These are phyloP conservation scores for Dermolepida albohirtum DNA, from an alignment of 2,888 invertebrate species.

Conservation along the genomic window DNA sequence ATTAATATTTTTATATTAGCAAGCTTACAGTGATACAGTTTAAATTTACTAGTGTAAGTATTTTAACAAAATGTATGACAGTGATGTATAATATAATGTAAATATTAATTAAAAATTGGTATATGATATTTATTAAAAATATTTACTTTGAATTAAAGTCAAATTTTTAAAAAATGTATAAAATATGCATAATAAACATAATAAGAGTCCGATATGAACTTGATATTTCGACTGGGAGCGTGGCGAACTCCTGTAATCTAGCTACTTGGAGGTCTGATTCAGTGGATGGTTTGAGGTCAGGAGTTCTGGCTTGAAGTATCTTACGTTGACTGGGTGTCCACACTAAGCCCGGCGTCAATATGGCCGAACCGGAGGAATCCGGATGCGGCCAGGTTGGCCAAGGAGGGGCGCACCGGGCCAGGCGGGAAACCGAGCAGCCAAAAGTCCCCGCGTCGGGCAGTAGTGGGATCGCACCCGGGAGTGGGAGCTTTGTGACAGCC, in stretches of 20 bases:
- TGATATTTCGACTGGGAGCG: slow-evolving; percentile 79
- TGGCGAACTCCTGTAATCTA: slow-evolving; percentile 99
- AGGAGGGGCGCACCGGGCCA: slow-evolving; percentile 99
- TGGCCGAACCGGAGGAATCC: slow-evolving; percentile 90
- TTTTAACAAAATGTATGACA: too few relatives aligned
- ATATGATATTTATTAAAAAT: too few relatives aligned
- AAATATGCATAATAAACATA: slow-evolving; percentile 42
- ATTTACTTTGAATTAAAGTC: too few relatives aligned
- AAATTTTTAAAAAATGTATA: neutral
- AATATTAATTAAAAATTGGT: too few relatives aligned
- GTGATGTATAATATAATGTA: too few relatives aligned
- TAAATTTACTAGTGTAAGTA: too few relatives aligned
- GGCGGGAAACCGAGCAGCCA: slow-evolving; percentile 99
- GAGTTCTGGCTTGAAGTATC: slow-evolving; percentile 74
- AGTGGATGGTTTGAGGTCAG: slow-evolving; percentile 94
- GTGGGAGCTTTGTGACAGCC: slow-evolving; percentile 91
- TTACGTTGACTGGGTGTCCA: slow-evolving; percentile 93
- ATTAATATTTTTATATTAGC: too few relatives aligned
- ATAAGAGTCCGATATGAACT: slow-evolving; percentile 64
- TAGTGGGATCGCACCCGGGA: slow-evolving; percentile 99
- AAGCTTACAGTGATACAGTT: too few relatives aligned
- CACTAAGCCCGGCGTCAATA: slow-evolving; percentile 98
- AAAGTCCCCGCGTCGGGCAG: slow-evolving; percentile 98
- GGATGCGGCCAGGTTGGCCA: slow-evolving; percentile 87
- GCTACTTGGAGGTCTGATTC: slow-evolving; percentile 91